Conservation (phyloP, 2,888 invertebrate species). For the Eristalinus aeneus region DNA sequence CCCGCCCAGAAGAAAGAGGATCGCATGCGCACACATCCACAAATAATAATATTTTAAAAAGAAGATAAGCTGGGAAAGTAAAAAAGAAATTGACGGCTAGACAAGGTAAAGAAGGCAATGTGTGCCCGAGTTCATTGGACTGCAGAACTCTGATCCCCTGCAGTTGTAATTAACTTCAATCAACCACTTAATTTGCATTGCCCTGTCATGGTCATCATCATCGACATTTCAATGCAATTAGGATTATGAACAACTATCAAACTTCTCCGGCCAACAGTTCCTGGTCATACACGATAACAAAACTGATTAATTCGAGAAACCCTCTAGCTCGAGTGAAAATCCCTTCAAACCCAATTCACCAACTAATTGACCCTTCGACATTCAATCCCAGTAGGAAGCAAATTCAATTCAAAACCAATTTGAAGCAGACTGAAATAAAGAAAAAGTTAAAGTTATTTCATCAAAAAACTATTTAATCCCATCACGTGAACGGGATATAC, state of each 20-base stretch:
- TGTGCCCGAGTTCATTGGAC: too few relatives aligned
- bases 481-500: background rate
- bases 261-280: background rate
- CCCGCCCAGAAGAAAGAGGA: too few relatives aligned
- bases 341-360: background rate
- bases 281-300: background rate
- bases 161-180: background rate
- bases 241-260: background rate
- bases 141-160: background rate
- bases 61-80: too few relatives aligned
- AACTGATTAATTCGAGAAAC: background rate
- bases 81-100: too few relatives aligned
- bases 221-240: background rate
- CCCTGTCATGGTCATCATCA: background rate
- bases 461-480: slow-evolving; percentile 31
- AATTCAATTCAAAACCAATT: slow-evolving; percentile 29
- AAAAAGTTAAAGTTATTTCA: background rate
- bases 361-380: background rate
- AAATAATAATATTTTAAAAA: too few relatives aligned
- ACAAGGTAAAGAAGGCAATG: too few relatives aligned
- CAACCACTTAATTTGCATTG: background rate
- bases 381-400: background rate
- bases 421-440: background rate
- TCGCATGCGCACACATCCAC: too few relatives aligned
- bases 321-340: background rate